These are phyloP conservation scores for Felis chaus DNA, from an alignment of 2,113 vertebrate genomes.

Conservation along the genomic window DNA sequence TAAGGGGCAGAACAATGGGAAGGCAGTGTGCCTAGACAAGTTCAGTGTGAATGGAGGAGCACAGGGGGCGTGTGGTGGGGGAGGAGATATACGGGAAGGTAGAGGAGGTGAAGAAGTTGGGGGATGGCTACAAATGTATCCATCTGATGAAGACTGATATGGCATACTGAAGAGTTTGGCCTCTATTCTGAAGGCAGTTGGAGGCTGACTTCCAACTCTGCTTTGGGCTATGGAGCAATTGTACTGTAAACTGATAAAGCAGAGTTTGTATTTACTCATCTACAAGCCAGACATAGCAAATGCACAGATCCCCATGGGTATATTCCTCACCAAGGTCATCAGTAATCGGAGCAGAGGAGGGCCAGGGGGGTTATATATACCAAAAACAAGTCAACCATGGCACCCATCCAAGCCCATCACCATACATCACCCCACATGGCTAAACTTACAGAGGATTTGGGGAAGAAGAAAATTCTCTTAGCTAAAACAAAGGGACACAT, in stretches of 20 bases:
- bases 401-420: constrained; percentile 49
- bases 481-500: background rate
- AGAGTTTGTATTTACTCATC: constrained; percentile 61
- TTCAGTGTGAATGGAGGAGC: background rate
- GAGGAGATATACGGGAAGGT: background rate
- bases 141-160: background rate
- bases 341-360: constrained; percentile 44
- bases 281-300: constrained; percentile 63
- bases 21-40: background rate
- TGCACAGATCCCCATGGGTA: constrained; percentile 43
- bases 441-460: background rate
- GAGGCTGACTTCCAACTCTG: constrained; percentile 57
- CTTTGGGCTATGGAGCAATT: constrained; percentile 31
- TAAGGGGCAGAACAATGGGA: background rate
- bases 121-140: background rate
- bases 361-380: constrained; percentile 36
- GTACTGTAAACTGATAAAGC: constrained; percentile 67
- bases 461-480: constrained; percentile 13
- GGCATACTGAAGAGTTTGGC: background rate
- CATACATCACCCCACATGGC: constrained; percentile 41
- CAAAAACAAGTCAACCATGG: constrained; percentile 57
- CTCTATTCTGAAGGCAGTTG: constrained; percentile 26
- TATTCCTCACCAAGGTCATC: constrained; percentile 55
- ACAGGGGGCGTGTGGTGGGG: rapidly evolving
- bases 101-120: background rate